Evolutionary conservation across 2,888 invertebrate genomes (phyloP).

Genomic region (Teleogryllus oceanicus): DNA sequence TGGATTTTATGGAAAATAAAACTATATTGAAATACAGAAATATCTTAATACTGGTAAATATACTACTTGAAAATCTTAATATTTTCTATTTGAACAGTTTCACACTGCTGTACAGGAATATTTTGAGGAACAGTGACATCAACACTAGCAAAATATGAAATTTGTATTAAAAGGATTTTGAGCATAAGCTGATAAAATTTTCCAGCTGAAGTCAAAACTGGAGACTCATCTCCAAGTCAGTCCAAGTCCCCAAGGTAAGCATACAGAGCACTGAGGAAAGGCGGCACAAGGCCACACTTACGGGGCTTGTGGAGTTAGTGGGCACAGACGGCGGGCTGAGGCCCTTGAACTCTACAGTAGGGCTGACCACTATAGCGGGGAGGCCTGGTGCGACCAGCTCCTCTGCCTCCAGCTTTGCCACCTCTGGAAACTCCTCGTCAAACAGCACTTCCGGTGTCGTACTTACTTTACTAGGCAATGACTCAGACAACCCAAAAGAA

Average conservation of each 20-base stretch:
- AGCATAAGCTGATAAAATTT: too few species aligned
- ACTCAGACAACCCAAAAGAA: not conserved
- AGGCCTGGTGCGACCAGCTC: not conserved
- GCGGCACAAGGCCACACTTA: not conserved
- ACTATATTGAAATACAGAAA: too few species aligned
- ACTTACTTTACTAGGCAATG: constrained; percentile 9
- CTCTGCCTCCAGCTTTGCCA: not conserved
- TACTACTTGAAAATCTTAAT: too few species aligned
- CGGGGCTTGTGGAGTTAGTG: constrained; percentile 1
- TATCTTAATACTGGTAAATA: too few species aligned
- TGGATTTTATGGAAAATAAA: too few species aligned
- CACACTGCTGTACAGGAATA: too few species aligned
- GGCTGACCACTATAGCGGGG: constrained; percentile 34
- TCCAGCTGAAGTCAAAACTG: too few species aligned
- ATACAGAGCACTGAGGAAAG: not conserved
- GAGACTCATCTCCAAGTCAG: not conserved
- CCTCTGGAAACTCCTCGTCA: constrained; percentile 18
- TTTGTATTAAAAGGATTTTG: too few species aligned
- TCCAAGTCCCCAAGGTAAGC: not conserved
- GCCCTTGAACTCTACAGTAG: constrained; percentile 34
- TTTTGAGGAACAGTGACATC: too few species aligned
- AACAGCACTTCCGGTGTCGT: not conserved
- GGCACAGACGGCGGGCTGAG: constrained; percentile 22
- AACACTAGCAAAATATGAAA: too few species aligned
- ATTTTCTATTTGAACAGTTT: too few species aligned